Evolutionary conservation across 2,888 invertebrate species (phyloP), one percentile per base, ranked within the genome.

Genomic region (Siphlonurus alternatus): DNA sequence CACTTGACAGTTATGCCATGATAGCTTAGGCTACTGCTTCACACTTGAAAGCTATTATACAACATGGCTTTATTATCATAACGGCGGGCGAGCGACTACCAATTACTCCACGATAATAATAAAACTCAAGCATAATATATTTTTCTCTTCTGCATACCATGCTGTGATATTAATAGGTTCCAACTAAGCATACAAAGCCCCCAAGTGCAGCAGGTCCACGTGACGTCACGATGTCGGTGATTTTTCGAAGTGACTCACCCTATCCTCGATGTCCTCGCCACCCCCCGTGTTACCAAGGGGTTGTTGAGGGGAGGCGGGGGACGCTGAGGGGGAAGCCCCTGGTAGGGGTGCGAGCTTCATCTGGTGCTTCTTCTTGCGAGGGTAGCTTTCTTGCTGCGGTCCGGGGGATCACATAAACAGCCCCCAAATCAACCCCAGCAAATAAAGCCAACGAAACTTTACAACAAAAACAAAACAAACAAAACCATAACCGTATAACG

Each of bases 321-420:
- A 22, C 19, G 19, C 70, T 79, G 78, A n/a, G n/a, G n/a, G n/a
- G 69, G 77, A 75, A 76, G 78, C 78, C 77, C 78, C 78, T 75
- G 79, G 78, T 75, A 78, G 79, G 76, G 78, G 79, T 78, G 79
- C 79, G 79, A 80, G 79, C 73, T 80, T 74, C 75, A 86, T 85
- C 80, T 86, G 80, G 81, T 87, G 86, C 78, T 86, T 85, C 85
- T 85, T 86, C 85, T 87, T 87, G 82, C 85, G 85, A 75, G 87
- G 86, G 81, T 85, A 86, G 80, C 83, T 84, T 82, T 86, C 86
- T 84, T 85, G 84, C 82, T 73, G 73, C 74, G 71, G n/a, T n/a
- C n/a, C n/a, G n/a, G n/a, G n/a, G n/a, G n/a, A n/a, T 71, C 71
- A 54, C 54, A 23, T 61, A 53, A 61, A 64, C 53, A 51, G 67